Conservation (phyloP, 2,888 invertebrate genomes). For the Erebia palarica region DNA sequence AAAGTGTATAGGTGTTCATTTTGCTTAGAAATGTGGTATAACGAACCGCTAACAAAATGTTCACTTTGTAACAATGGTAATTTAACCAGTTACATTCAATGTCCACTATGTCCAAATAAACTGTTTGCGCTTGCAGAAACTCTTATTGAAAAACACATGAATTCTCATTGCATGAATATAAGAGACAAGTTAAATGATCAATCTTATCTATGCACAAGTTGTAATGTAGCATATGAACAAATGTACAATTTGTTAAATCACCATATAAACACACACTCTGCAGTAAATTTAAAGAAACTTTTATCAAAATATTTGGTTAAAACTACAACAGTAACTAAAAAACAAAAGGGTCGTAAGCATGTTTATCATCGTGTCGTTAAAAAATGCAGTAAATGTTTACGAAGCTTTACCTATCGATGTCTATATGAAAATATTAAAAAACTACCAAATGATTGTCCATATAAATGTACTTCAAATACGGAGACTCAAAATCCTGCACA, state of each 20-base stretch:
- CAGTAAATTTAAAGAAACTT: constrained; percentile 43
- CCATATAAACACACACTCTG: constrained; percentile 53
- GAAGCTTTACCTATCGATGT: constrained; percentile 65
- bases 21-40: constrained; percentile 70
- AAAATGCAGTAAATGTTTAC: constrained; percentile 62
- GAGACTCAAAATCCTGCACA: constrained; percentile 31
- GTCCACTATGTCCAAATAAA: constrained; percentile 66
- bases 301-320: constrained; percentile 39
- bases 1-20: constrained; percentile 67
- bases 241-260: constrained; percentile 56
- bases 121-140: constrained; percentile 61
- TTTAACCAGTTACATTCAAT: constrained; percentile 53
- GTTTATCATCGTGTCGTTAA: constrained; percentile 61
- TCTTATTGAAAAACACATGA: constrained; percentile 62
- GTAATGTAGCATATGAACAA: constrained; percentile 55
- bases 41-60: constrained; percentile 43
- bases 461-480: constrained; percentile 52
- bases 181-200: constrained; percentile 31
- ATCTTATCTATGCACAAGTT: constrained; percentile 68
- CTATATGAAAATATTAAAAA: constrained; percentile 57
- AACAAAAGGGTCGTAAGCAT: constrained; percentile 16
- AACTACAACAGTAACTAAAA: constrained; percentile 23
- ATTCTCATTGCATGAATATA: constrained; percentile 50
- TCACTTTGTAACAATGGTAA: constrained; percentile 27
- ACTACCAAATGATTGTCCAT: constrained; percentile 67